Evolutionary conservation across 2,888 invertebrate species (phyloP).

Genomic region (Caprella mutica): DNA sequence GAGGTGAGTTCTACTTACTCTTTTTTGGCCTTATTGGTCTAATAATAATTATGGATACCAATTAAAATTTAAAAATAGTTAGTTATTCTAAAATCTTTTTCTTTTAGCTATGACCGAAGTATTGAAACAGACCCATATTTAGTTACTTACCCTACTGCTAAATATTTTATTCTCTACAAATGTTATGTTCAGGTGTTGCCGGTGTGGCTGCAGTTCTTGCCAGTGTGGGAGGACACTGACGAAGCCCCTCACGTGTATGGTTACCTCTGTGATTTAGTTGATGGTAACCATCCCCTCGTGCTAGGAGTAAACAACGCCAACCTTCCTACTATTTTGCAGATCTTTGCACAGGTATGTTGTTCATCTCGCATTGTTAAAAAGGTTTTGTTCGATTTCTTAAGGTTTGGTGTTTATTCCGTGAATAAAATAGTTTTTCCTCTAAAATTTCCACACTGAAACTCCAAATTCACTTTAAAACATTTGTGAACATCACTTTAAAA

Average conservation of each 20-base stretch:
- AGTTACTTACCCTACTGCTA: too few species aligned
- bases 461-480: too few species aligned
- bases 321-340: constrained; percentile 71
- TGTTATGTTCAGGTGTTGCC: constrained; percentile 27
- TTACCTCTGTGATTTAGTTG: constrained; percentile 87
- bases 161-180: too few species aligned
- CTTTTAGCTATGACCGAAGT: too few species aligned
- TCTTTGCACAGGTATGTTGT: constrained; percentile 81
- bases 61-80: too few species aligned
- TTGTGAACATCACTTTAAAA: too few species aligned
- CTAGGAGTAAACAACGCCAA: constrained; percentile 78
- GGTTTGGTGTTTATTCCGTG: too few species aligned
- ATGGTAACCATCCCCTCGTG: constrained; percentile 74
- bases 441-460: too few species aligned
- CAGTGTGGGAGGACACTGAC: constrained; percentile 88
- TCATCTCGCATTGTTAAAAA: constrained; percentile 39
- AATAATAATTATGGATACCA: too few species aligned
- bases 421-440: neutral
- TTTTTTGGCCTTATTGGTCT: too few species aligned
- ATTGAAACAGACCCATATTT: too few species aligned
- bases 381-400: neutral
- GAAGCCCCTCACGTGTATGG: constrained; percentile 93
- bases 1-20: constrained; percentile 67
- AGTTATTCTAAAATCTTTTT: too few species aligned
- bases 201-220: constrained; percentile 75